These are phyloP conservation scores for Diphyllodes magnificus DNA, from an alignment of 2,113 vertebrate species.

Conservation along the genomic window DNA sequence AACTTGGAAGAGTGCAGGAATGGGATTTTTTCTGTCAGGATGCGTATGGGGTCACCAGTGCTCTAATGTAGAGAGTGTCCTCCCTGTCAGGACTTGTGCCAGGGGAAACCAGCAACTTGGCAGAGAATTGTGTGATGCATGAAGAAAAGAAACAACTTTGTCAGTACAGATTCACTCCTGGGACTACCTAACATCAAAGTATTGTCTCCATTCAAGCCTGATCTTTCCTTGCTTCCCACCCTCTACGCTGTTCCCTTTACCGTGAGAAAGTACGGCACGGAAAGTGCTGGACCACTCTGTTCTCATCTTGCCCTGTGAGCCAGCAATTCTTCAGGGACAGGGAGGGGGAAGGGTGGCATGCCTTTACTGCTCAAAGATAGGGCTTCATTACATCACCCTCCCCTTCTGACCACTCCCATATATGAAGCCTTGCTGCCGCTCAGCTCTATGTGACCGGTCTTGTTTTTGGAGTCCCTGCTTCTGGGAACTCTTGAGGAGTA, in stretches of 20 bases:
- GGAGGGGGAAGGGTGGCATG: conserved; percentile 1
- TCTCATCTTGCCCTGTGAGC: background rate
- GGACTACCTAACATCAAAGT: conserved; percentile 9
- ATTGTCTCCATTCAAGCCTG: background rate
- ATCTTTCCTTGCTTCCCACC: background rate
- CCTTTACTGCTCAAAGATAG: background rate
- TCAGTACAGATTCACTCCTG: background rate
- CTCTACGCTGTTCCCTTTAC: background rate
- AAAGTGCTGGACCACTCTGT: background rate
- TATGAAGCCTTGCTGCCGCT: conserved; percentile 17
- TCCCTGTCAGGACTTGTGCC: background rate
- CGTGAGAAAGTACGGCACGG: background rate
- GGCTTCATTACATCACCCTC: background rate
- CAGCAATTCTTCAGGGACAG: background rate
- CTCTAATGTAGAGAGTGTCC: background rate
- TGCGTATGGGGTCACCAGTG: background rate
- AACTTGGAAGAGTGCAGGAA: background rate
- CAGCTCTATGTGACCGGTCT: background rate
- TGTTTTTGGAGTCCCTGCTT: background rate
- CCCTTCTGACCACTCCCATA: conserved; percentile 35
- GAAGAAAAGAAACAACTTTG: background rate
- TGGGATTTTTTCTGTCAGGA: background rate
- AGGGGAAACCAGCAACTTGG: background rate
- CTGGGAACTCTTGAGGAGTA: background rate
- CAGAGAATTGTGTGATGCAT: background rate